Base-by-base conservation (phyloP, 2,113 vertebrate genomes). In the Crotalus helleri region DNA sequence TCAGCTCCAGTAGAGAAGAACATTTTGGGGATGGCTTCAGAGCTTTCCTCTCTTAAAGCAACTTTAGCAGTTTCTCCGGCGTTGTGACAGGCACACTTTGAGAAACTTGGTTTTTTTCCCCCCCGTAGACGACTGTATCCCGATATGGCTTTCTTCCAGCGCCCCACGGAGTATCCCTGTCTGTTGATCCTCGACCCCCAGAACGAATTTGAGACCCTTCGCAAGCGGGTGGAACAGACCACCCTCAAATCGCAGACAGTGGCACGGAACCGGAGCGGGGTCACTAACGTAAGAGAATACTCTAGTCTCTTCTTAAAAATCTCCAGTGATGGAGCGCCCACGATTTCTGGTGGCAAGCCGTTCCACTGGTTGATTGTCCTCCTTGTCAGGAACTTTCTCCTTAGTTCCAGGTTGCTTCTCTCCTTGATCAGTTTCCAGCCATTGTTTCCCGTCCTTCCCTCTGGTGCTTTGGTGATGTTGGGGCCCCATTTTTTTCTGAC, bases 101-200 rank as follows among this genome's bases (percentile, higher is more conserved):
- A 21, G 55, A 81, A 39, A 15, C 13, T 46, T 33, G 2, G 19
- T 21, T 8, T 15, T 57, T 44, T 94, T 81, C 21, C 64, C 2
- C 87, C 0, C 17, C 54, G 57, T 69, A 99, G 99, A 97, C 98
- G 99, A 92, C 95, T 99, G 87, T 99, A 99, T 92, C 99, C 99
- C 1, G 99, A 99, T 96, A 99, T 99, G 97, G 99, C 99, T 0
- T 99, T 99, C 96, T 99, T 99, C 97, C 99, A 99, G 97, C 98
- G 98, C 26, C 98, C 98, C 2, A 99, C 99, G 0, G 99, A 99
- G 1, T 99, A 99, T 95, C 99, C 99, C 1, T 99, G 99, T 94
- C 98, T 98, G 59, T 94, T 99, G 1, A 99, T 99, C 96, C 96
- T 99, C 95, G 99, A 99, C 94, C 99, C 99, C 0, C 98, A 99